Evolutionary conservation across 1,140 invertebrate species (phyloP).

Genomic region (Drosophila repletoides): DNA sequence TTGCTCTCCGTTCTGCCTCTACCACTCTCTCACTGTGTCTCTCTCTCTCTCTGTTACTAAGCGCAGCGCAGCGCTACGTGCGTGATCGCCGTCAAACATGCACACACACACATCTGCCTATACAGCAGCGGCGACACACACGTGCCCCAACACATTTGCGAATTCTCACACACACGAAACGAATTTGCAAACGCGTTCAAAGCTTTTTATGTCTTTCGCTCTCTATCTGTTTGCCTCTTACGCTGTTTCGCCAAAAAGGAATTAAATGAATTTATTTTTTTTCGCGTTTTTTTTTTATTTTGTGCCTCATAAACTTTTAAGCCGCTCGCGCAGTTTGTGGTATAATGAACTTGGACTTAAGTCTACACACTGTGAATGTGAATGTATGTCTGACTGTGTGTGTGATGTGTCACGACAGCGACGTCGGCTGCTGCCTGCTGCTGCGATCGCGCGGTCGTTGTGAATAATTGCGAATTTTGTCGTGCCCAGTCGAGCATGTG

Average conservation of each 20-base stretch:
- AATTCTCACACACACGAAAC: slow-evolving; percentile 50
- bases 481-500: slow-evolving; percentile 43
- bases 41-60: slow-evolving; percentile 59
- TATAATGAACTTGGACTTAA: slow-evolving; percentile 58
- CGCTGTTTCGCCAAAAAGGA: slow-evolving; percentile 38
- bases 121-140: slow-evolving; percentile 58
- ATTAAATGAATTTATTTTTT: slow-evolving; percentile 42
- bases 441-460: slow-evolving; percentile 63
- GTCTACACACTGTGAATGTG: slow-evolving; percentile 6
- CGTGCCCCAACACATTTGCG: slow-evolving; percentile 77
- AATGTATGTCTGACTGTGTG: not conserved
- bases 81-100: slow-evolving; percentile 63
- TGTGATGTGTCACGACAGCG: slow-evolving; percentile 47
- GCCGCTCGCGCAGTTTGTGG: slow-evolving; percentile 46
- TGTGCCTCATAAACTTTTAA: slow-evolving; percentile 69
- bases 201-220: slow-evolving; percentile 41
- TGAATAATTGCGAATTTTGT: slow-evolving; percentile 75
- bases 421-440: slow-evolving; percentile 40
- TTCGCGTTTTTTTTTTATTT: slow-evolving; percentile 28
- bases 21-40: slow-evolving; percentile 5
- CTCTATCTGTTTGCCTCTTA: slow-evolving; percentile 6
- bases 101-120: slow-evolving; percentile 17
- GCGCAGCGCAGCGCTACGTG: slow-evolving; percentile 57
- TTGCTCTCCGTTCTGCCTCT: slow-evolving; percentile 17
- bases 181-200: slow-evolving; percentile 70